Conservation (phyloP, 2,888 invertebrate species). For the Diplolepis rosae region DNA sequence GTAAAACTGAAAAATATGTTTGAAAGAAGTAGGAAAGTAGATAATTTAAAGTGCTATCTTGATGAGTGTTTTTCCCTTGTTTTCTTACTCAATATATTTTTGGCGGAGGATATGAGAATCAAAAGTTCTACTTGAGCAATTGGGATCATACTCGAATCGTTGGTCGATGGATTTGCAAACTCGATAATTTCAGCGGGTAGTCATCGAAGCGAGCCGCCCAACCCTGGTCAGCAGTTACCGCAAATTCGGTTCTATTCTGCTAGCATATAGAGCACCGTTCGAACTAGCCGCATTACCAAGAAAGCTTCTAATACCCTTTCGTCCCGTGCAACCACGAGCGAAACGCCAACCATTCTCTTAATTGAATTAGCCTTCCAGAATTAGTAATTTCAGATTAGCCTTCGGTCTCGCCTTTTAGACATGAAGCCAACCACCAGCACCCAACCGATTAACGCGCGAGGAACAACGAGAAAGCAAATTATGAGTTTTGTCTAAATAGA, state of each 20-base stretch:
- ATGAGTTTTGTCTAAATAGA: background rate
- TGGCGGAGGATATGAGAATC: background rate
- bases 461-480: slow-evolving; percentile 6
- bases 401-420: slow-evolving; percentile 40
- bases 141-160: slow-evolving; percentile 34
- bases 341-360: slow-evolving; percentile 63
- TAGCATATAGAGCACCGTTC: slow-evolving; percentile 42
- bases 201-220: slow-evolving; percentile 57
- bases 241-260: slow-evolving; percentile 62
- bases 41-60: background rate
- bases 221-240: slow-evolving; percentile 66
- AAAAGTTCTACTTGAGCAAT: slow-evolving; percentile 21
- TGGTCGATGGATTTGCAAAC: slow-evolving; percentile 49
- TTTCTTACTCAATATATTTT: background rate
- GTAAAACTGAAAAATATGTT: too few species aligned
- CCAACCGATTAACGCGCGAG: slow-evolving; percentile 22
- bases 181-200: slow-evolving; percentile 59
- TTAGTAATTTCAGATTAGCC: slow-evolving; percentile 70
- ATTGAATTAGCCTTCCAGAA: slow-evolving; percentile 71
- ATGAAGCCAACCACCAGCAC: slow-evolving; percentile 27
- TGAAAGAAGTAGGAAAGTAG: too few species aligned
- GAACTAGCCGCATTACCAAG: slow-evolving; percentile 51
- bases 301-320: slow-evolving; percentile 54
- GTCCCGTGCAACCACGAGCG: slow-evolving; percentile 40
- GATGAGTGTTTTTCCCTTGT: background rate